phyloP scores from a whole-genome alignment of 2,888 invertebrate genomes.

The Caenorhabditis sp. region DNA sequence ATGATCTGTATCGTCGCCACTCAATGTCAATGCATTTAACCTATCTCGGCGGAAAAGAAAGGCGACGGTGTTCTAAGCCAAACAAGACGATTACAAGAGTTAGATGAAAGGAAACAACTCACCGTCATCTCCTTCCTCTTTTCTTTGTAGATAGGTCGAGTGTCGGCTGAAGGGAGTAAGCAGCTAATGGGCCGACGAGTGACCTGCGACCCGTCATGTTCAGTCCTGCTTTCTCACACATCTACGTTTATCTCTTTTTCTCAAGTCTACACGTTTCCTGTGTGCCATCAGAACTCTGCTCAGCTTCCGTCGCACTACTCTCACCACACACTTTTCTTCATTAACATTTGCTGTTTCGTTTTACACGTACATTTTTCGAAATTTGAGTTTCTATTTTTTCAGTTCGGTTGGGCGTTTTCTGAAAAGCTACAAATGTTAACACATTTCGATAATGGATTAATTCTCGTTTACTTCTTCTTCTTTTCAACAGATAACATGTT shows the following conservation, averaged over 20 bases:
- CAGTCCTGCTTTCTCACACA: constrained; percentile 44
- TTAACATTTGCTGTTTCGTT: constrained; percentile 47
- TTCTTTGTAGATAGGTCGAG: constrained; percentile 45
- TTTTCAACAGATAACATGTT: constrained; percentile 12
- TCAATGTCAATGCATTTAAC: constrained; percentile 22
- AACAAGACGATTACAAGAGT: constrained; percentile 60
- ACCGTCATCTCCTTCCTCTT: constrained; percentile 27
- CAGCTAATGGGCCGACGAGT: constrained; percentile 47
- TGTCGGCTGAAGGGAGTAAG: constrained; percentile 37
- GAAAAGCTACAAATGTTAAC: neutral
- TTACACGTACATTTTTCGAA: constrained; percentile 32
- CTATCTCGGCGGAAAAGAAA: neutral
- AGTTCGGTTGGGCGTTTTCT: neutral
- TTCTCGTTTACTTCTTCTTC: constrained; percentile 47
- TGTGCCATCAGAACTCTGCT: constrained; percentile 51
- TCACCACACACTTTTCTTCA: constrained; percentile 51
- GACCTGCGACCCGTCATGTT: constrained; percentile 41
- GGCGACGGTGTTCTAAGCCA: constrained; percentile 30
- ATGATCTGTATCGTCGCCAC: constrained; percentile 41
- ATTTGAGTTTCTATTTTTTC: neutral
- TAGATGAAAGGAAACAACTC: constrained; percentile 27
- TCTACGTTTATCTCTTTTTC: constrained; percentile 51
- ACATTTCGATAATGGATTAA: constrained; percentile 21
- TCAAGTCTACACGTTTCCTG: constrained; percentile 49
- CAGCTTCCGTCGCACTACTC: constrained; percentile 3